Base-by-base conservation (phyloP, 2,113 vertebrate genomes). In the Psittacula cyanocephala region DNA sequence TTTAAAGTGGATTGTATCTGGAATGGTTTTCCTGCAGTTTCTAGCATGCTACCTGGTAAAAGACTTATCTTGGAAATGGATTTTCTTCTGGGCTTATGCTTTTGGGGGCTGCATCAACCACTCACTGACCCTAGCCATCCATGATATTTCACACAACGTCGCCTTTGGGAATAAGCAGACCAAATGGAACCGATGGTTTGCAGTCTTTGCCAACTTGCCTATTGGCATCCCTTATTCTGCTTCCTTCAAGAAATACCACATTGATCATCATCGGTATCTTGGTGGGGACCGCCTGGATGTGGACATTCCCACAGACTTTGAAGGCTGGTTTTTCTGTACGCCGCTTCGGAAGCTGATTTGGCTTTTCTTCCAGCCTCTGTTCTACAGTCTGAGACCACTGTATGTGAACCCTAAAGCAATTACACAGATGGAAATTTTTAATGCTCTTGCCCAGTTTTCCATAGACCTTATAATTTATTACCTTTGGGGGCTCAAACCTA, bases 191-290 rank as follows among this genome's bases (percentile, higher is more conserved):
- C 98, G 99, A 68, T 99, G 99, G 99, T 99, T 99, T 6, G 99
- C 99, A 55, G 88, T 99, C 96, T 99, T 99, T 44, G 99, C 99
- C 98, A 99, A 99, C 97, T 93, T 99, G 84, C 99, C 99, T 1
- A 89, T 99, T 3, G 99, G 99, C 19, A 1, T 99, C 77, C 99
- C 99, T 35, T 99, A 99, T 47, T 99, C 99, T 0, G 98, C 99
- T 62, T 98, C 99, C 93, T 99, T 99, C 97, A 99, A 99, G 97
- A 99, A 99, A 92, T 99, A 99, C 91, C 99, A 99, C 79, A 98
- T 99, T 7, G 99, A 99, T 97, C 99, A 99, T 95, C 99, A 99
- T 81, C 98, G 99, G 7, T 99, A 99, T 86, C 98, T 99, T 50
- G 99, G 99, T 4, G 99, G 98, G 2, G 98, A 99, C 83, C 93